These are phyloP conservation scores for Trichonephila inaurata DNA, from an alignment of 1,140 invertebrate species.

Conservation along the genomic window DNA sequence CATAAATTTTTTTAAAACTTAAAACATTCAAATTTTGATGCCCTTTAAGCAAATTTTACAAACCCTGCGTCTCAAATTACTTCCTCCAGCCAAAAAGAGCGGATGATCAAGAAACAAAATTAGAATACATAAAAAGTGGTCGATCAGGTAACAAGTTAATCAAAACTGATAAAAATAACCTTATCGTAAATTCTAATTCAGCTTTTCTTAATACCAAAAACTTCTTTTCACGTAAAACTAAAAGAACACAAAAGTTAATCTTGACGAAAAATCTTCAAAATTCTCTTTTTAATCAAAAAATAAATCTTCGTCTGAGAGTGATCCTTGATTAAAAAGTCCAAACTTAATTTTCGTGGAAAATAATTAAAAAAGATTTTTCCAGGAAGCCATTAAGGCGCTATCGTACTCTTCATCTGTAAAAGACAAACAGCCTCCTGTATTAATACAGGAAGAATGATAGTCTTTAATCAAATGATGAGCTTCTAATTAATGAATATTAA, in stretches of 20 bases:
- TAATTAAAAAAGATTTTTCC: slow-evolving; percentile 24
- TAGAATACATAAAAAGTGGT: background rate
- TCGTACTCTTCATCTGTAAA: slow-evolving; percentile 11
- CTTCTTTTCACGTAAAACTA: background rate
- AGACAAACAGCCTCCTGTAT: slow-evolving; percentile 5
- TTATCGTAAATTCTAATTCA: background rate
- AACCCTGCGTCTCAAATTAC: too few species aligned
- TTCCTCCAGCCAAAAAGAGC: too few species aligned
- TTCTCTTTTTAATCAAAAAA: slow-evolving; percentile 27
- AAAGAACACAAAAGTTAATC: background rate
- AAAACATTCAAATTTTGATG: too few species aligned
- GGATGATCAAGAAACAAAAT: too few species aligned
- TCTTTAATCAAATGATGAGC: slow-evolving; percentile 55
- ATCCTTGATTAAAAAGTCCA: slow-evolving; percentile 25
- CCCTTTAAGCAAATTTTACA: too few species aligned
- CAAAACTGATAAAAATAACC: background rate
- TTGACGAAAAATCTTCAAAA: background rate
- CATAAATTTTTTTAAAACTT: too few species aligned
- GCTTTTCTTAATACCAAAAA: background rate
- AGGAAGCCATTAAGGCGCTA: slow-evolving; percentile 4
- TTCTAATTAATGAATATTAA: slow-evolving; percentile 56
- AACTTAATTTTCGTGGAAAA: slow-evolving; percentile 11
- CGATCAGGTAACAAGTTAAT: background rate
- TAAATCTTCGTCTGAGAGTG: background rate
- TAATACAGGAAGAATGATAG: slow-evolving; percentile 34